Base-by-base conservation (phyloP, 1,140 invertebrate species). In the Apis cerana region DNA sequence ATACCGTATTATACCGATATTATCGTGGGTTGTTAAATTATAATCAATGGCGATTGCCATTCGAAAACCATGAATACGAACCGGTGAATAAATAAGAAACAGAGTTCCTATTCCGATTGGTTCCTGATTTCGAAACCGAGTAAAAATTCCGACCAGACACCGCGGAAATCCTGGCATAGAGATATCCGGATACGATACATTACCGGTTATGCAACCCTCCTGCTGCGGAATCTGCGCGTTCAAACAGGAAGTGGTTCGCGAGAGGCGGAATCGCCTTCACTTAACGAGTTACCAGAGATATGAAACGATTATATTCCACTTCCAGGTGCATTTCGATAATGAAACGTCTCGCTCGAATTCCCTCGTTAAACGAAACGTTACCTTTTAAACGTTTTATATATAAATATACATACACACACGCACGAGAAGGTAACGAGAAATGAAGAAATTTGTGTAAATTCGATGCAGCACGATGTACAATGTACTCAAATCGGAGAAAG, bases 401-500 rank as follows among this genome's bases (percentile, higher is more conserved):
- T 43, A 3, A 3, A 33, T 4, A 4, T 33, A 33, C 2, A 0
- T 43, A 43, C 4, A 7, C 2, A 33, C 33, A 33, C 27, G 2
- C 27, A 27, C 1, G 2, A 1, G 33, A 33, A 33, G 33, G 33
- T 33, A 33, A 33, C 8, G n/a, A 48, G n/a, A 10, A 15, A 23
- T 21, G 9, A 33, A 50, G 65, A 59, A 33, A 69, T 82, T 59
- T 56, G n/a, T 21, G 81, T 77, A 68, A 77, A 86, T 80, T 50
- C 33, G 70, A 74, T 52, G 64, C 50, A 21, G n/a, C 8, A 56
- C 59, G 3, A 59, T 56, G 52, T 77, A 76, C 81, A 80, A 71
- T 77, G 79, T 75, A 76, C 58, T 15, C 33, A 43, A 19, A 11
- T 74, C 62, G 82, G 91, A 90, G 91, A 92, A 91, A 92, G 91